Percentiles rank a stretch among this genome's conserved stretches.
Evolutionary conservation across 2,888 invertebrate species (phyloP).

Genomic region (Gastrophysa polygoni): DNA sequence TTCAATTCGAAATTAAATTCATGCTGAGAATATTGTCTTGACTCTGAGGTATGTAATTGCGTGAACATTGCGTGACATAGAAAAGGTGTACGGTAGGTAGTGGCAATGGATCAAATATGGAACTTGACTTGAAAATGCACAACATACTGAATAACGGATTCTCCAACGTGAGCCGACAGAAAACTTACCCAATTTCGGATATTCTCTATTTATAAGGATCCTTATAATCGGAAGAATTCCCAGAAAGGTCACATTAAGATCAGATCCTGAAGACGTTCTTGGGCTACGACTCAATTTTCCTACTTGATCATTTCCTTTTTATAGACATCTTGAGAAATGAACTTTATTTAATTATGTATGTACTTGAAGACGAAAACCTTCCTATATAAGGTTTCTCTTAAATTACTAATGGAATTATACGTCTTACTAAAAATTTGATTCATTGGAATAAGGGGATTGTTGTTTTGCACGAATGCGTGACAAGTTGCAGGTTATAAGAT

Average conservation of each 20-base stretch:
- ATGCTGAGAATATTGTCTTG: too few relatives aligned
- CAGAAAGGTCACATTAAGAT: conserved; percentile 26
- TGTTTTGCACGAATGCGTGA: neutral
- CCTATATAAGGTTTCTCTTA: conserved; percentile 40
- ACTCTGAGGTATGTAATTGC: too few relatives aligned
- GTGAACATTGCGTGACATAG: too few relatives aligned
- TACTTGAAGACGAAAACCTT: conserved; percentile 28
- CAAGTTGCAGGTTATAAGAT: neutral
- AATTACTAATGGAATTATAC: conserved; percentile 32
- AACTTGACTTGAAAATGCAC: too few relatives aligned
- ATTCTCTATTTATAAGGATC: conserved; percentile 24
- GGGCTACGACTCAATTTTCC: conserved; percentile 35
- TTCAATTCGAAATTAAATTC: too few relatives aligned
- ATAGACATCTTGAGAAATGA: neutral
- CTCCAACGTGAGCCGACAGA: too few relatives aligned
- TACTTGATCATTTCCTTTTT: neutral
- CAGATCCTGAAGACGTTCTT: conserved; percentile 32
- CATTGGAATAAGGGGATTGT: neutral
- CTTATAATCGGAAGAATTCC: conserved; percentile 20
- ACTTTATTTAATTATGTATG: conserved; percentile 40
- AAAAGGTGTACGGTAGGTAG: too few relatives aligned
- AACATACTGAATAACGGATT: too few relatives aligned
- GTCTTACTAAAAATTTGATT: conserved; percentile 16
- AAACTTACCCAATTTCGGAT: conserved; percentile 20
- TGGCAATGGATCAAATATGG: too few relatives aligned